phyloP scores from a whole-genome alignment of 2,113 vertebrate genomes.

The Mormyrus lacerda region DNA sequence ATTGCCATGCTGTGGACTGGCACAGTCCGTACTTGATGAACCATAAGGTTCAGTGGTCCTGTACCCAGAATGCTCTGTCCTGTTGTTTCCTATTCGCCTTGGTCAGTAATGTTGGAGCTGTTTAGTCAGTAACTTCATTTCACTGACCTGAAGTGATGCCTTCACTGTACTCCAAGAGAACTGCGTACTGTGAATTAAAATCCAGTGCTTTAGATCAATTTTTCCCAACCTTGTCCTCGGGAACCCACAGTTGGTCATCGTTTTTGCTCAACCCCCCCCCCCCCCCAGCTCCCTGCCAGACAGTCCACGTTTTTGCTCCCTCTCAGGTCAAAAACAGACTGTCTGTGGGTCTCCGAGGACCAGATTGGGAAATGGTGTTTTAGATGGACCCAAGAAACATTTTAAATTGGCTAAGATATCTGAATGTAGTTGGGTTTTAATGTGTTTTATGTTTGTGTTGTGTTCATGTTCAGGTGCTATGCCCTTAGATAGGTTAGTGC shows the following conservation, averaged over 20 bases:
- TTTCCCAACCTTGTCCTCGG: not conserved
- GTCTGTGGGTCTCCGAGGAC: not conserved
- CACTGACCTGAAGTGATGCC: not conserved
- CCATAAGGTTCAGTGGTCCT: not conserved
- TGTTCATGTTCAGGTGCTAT: not conserved
- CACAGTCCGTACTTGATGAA: not conserved
- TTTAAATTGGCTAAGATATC: not conserved
- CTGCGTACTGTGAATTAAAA: not conserved
- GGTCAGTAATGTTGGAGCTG: not conserved
- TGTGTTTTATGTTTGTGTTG: not conserved
- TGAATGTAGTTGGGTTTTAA: not conserved
- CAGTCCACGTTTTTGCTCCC: not conserved
- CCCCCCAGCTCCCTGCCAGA: no score
- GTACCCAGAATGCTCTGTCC: not conserved
- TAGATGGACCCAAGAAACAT: not conserved
- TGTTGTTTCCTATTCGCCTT: not conserved
- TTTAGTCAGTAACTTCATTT: not conserved
- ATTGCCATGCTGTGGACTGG: not conserved
- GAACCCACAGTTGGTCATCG: not conserved
- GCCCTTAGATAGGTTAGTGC: not conserved
- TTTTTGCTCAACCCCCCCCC: no score
- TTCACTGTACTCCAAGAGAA: not conserved
- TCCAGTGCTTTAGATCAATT: not conserved
- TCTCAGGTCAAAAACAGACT: not conserved
- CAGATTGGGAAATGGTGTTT: not conserved